phyloP scores from a whole-genome alignment of 2,797 vertebrate genomes.

The Botia almorhae region DNA sequence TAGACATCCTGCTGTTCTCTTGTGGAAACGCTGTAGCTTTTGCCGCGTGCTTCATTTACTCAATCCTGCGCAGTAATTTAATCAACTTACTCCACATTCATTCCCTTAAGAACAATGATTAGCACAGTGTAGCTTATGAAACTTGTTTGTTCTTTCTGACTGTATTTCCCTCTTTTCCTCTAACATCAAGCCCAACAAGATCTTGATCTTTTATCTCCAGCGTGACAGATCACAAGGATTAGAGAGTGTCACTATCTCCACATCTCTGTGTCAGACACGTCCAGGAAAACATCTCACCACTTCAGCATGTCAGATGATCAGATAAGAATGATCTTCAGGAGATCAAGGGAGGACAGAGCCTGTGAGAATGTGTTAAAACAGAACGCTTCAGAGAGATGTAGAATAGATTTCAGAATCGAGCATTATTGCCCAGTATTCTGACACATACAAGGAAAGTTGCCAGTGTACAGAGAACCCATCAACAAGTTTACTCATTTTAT shows the following conservation, averaged over 20 bases:
- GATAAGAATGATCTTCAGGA: conserved; percentile 9
- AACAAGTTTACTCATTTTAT: not conserved
- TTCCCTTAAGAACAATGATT: too few species aligned
- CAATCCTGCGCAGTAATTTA: too few species aligned
- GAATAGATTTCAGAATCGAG: conserved; percentile 6
- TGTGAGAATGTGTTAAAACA: not conserved
- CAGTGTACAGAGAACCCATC: not conserved
- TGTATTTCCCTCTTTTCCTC: conserved; percentile 5
- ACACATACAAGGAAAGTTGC: too few species aligned
- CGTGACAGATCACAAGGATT: conserved; percentile 36
- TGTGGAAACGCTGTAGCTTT: too few species aligned
- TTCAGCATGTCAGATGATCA: conserved; percentile 34
- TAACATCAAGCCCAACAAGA: conserved; percentile 44
- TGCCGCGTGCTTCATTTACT: too few species aligned
- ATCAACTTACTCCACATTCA: too few species aligned
- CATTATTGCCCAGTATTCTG: too few species aligned
- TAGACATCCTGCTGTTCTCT: too few species aligned
- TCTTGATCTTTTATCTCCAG: conserved; percentile 39
- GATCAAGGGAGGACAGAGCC: conserved; percentile 5
- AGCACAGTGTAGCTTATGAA: too few species aligned
- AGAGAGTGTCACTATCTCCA: conserved; percentile 27
- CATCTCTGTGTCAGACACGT: conserved; percentile 38
- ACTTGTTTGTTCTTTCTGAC: too few species aligned
- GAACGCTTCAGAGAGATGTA: too few species aligned
- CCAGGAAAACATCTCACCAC: conserved; percentile 40